Evolutionary conservation across 2,888 invertebrate genomes (phyloP).

Genomic region (Fabriciana adippe): DNA sequence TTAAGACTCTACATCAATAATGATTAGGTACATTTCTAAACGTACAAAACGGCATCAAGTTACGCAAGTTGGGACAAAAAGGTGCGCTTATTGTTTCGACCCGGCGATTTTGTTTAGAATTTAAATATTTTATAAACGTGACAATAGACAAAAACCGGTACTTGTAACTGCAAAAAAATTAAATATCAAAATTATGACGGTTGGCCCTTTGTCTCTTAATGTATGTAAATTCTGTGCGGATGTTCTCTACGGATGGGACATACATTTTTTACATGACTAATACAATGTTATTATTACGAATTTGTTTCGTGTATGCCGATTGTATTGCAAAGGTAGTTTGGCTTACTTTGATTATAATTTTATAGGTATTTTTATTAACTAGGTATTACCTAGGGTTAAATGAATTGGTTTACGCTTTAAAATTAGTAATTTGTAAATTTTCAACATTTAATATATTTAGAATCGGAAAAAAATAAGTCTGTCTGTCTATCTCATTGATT

Average conservation of each 20-base stretch:
- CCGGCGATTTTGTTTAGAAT: conserved; percentile 76
- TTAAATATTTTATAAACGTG: conserved; percentile 78
- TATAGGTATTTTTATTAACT: no score
- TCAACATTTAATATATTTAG: no score
- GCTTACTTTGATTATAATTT: no score
- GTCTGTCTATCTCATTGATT: no score
- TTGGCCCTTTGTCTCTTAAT: conserved; percentile 71
- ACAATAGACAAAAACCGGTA: conserved; percentile 80
- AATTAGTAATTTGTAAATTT: no score
- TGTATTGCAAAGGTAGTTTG: no score
- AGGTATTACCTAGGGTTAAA: no score
- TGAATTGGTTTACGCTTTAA: no score
- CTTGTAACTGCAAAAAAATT: conserved; percentile 80
- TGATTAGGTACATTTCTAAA: conserved; percentile 37
- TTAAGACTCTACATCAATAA: accelerated
- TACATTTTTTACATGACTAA: conserved; percentile 36
- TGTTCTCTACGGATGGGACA: conserved; percentile 49
- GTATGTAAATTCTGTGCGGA: conserved; percentile 73
- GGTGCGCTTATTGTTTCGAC: conserved; percentile 74
- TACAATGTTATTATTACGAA: conserved; percentile 32
- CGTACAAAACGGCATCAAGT: conserved; percentile 45
- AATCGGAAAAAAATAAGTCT: no score
- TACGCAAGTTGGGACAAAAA: conserved; percentile 58
- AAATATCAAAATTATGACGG: conserved; percentile 80
- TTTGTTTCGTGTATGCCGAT: neutral